Conservation (phyloP, 2,888 invertebrate genomes). For the Lasioglossum zephyrum region DNA sequence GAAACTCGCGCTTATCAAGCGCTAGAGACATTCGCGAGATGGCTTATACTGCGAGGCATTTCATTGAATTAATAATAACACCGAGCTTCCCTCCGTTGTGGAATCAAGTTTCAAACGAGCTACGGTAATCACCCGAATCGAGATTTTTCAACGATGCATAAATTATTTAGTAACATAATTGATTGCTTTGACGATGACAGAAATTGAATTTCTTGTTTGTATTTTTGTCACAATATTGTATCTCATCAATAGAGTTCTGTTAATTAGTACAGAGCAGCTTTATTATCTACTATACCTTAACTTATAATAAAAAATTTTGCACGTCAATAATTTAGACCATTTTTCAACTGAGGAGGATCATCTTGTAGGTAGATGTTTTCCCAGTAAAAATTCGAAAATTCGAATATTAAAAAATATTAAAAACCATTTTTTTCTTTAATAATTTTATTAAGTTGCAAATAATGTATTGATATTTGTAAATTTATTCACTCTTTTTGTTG, state of each 20-base stretch:
- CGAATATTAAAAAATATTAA: too few species aligned
- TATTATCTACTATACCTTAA: background rate
- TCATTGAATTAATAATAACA: background rate
- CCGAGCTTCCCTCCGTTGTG: background rate
- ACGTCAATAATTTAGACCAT: background rate
- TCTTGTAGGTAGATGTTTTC: too few species aligned
- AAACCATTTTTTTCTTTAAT: too few species aligned
- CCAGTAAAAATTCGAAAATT: too few species aligned
- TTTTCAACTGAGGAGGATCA: background rate
- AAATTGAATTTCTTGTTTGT: background rate
- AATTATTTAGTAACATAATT: background rate
- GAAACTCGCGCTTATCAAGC: background rate
- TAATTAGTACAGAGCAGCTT: background rate
- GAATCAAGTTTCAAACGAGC: background rate
- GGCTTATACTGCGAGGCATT: background rate
- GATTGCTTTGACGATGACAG: background rate
- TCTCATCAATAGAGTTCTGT: background rate
- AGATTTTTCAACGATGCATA: background rate
- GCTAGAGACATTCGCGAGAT: background rate
- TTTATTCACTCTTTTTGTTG: too few species aligned
- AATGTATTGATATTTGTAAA: too few species aligned
- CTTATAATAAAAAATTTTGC: background rate
- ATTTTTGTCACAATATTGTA: background rate
- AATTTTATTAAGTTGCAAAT: too few species aligned
- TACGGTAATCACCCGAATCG: background rate